Evolutionary conservation across 2,888 invertebrate species (phyloP).

Genomic region (Heliconius ethilla): DNA sequence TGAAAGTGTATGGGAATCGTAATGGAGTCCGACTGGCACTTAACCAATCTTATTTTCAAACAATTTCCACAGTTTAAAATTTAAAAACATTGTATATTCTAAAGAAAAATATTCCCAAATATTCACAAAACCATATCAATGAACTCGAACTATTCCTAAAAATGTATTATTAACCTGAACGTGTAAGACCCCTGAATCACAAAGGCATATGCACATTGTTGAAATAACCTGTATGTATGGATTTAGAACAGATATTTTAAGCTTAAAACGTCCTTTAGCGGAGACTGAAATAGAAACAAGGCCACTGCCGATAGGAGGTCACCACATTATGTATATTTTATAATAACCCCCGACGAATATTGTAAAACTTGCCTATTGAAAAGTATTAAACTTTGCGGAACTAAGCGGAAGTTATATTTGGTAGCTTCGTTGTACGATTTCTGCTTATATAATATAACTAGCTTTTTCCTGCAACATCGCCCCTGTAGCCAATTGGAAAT

Average conservation of each 20-base stretch:
- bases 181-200: constrained; percentile 28
- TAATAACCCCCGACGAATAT: constrained; percentile 21
- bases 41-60: no score
- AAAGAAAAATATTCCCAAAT: not conserved
- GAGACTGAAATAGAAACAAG: constrained; percentile 70
- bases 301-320: constrained; percentile 53
- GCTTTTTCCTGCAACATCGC: not conserved
- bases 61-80: no score
- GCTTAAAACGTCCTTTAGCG: constrained; percentile 62
- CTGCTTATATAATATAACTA: not conserved
- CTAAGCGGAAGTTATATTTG: not conserved
- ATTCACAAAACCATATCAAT: constrained; percentile 12
- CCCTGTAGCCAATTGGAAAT: not conserved
- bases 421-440: not conserved
- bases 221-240: constrained; percentile 64
- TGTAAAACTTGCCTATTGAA: constrained; percentile 40
- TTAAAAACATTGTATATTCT: not conserved
- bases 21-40: no score
- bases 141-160: constrained; percentile 11
- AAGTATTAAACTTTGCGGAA: constrained; percentile 18
- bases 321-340: constrained; percentile 38
- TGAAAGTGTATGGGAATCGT: no score
- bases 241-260: constrained; percentile 68
- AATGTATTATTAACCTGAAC: constrained; percentile 37
- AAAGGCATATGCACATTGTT: constrained; percentile 51